Base-by-base conservation (phyloP, 2,797 vertebrate genomes). In the Capromys pilorides region DNA sequence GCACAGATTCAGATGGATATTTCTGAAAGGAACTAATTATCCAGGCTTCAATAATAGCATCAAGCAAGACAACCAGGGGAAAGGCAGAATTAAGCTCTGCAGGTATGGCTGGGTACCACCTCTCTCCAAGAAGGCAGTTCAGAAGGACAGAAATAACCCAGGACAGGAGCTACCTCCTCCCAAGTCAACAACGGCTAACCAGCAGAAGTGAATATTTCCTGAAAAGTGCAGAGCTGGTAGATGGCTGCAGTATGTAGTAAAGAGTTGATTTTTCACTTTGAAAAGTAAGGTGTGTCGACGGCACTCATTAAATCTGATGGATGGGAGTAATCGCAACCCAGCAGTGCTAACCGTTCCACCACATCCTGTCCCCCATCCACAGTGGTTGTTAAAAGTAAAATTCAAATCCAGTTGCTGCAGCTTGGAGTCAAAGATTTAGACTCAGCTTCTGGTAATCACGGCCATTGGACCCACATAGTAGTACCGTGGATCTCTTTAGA, bases 11-110 rank as follows among this genome's bases (percentile, higher is more conserved):
- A 95, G 86, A 96, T 81, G 54, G 93, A 86, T 97, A 98, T 97
- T 98, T 98, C 97, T 98, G 97, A 89, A 96, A 96, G 79, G 86
- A 97, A 94, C 85, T 98, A 98, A 98, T 98, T 97, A 98, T 88
- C 93, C 95, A 94, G 92, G 93, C 87, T 97, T 95, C 88, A 96
- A 93, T 54, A 97, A 95, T 84, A 66, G 86, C 73, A 41, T 66
- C 73, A 96, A 51, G 54, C 51, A 62, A 94, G 86, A 89, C 61
- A 94, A 54, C 24, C 24, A 91, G n/a, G 9, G 39, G 33, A 92
- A 88, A 86, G 80, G 57, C 24, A n/a, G 82, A 90, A 91, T 6
- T 88, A 77, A 94, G 49, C 41, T 87, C 87, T 79, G 33, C n/a
- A 92, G 24, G 36, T 49, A 82, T 66, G 54, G 41, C 79, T 18